Evolutionary conservation across 1,140 invertebrate genomes (phyloP).

Genomic region (Melitaea cinxia): DNA sequence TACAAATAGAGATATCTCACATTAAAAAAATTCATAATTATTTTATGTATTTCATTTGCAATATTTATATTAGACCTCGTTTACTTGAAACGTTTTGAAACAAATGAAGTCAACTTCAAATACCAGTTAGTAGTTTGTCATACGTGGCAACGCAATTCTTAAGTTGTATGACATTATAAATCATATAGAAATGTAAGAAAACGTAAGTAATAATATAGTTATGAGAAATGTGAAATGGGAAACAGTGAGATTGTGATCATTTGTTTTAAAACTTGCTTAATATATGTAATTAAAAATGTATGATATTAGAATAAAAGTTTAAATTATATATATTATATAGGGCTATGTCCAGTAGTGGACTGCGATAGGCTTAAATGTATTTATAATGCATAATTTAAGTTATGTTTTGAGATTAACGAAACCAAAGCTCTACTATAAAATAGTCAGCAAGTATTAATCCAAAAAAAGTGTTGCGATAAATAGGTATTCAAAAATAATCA

Average conservation of each 20-base stretch:
- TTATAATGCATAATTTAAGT: too few relatives aligned
- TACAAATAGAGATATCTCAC: too few relatives aligned
- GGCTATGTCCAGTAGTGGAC: too few relatives aligned
- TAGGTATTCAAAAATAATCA: too few relatives aligned
- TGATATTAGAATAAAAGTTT: too few relatives aligned
- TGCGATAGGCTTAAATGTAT: too few relatives aligned
- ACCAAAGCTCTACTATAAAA: too few relatives aligned
- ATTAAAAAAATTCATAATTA: too few relatives aligned
- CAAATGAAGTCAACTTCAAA: slow-evolving; percentile 3
- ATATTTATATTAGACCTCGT: not conserved
- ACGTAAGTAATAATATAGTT: not conserved
- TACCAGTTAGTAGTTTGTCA: not conserved
- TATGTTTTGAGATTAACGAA: too few relatives aligned
- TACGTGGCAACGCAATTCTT: slow-evolving; percentile 10
- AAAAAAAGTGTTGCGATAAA: too few relatives aligned
- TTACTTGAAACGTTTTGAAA: not conserved
- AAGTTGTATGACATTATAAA: not conserved
- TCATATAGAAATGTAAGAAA: not conserved
- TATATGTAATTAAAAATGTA: not conserved
- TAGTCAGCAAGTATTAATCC: too few relatives aligned
- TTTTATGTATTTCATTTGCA: not conserved
- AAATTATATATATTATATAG: too few relatives aligned
- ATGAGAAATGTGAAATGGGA: not conserved
- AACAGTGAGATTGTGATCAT: not conserved
- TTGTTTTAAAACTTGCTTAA: not conserved